Conservation (phyloP, 2,888 invertebrate genomes). For the Ypsolopha scabrella region DNA sequence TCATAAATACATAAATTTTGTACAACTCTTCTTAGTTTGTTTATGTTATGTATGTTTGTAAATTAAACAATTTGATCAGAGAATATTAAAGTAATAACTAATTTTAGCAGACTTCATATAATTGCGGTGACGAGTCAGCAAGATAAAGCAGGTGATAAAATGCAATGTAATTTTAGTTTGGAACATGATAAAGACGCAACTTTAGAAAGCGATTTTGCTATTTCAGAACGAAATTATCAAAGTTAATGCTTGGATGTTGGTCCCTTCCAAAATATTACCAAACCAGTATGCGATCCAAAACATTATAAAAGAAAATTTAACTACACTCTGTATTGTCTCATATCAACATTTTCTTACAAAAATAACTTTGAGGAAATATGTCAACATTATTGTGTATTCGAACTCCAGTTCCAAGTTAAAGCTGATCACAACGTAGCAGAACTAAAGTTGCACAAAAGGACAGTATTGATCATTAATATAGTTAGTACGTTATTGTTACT, state of each 20-base stretch:
- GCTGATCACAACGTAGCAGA: constrained; percentile 66
- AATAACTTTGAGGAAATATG: constrained; percentile 60
- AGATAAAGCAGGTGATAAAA: constrained; percentile 42
- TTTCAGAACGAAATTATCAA: constrained; percentile 24
- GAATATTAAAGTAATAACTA: constrained; percentile 25
- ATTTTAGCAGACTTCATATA: too few relatives aligned
- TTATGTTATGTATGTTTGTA: constrained; percentile 58
- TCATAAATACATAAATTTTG: constrained; percentile 50
- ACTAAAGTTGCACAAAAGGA: constrained; percentile 63
- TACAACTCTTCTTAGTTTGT: constrained; percentile 39
- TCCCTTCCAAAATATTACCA: constrained; percentile 60
- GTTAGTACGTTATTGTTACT: constrained; percentile 59
- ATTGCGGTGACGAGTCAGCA: constrained; percentile 28
- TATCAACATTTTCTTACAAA: constrained; percentile 61
- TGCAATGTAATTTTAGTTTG: constrained; percentile 32
- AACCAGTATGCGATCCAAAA: constrained; percentile 38
- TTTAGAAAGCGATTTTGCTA: constrained; percentile 27
- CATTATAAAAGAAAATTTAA: constrained; percentile 33
- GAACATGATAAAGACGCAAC: constrained; percentile 24
- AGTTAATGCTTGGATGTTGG: constrained; percentile 51
- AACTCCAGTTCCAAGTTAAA: constrained; percentile 61
- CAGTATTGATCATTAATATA: constrained; percentile 53
- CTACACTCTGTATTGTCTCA: constrained; percentile 64
- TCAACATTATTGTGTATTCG: constrained; percentile 58
- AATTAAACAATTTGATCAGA: constrained; percentile 35